Evolutionary conservation across 2,888 invertebrate genomes (phyloP).

Genomic region (Lymantria dispar): DNA sequence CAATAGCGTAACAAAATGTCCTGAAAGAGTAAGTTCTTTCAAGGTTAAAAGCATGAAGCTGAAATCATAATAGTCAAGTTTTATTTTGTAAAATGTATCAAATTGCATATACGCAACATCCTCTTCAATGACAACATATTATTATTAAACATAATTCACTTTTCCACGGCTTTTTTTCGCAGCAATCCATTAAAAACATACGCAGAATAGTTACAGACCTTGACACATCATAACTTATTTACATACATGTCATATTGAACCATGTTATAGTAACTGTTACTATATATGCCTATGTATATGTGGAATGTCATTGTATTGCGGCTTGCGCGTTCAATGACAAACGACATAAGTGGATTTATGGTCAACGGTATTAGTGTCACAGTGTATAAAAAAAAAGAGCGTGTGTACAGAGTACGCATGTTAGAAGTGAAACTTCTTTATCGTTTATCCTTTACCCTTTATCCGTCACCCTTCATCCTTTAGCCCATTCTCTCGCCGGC

Average conservation of each 20-base stretch:
- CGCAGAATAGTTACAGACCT: constrained; percentile 22
- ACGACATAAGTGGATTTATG: constrained; percentile 31
- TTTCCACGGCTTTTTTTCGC: neutral
- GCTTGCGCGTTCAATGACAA: constrained; percentile 24
- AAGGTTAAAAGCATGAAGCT: too few species aligned
- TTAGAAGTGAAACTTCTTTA: too few species aligned
- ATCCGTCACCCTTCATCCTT: too few species aligned
- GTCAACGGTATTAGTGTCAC: constrained; percentile 8
- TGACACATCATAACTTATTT: constrained; percentile 17
- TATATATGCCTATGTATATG: neutral
- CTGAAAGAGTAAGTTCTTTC: too few species aligned
- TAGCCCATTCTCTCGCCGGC: too few species aligned
- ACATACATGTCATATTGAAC: neutral
- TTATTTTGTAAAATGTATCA: too few species aligned
- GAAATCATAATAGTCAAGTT: too few species aligned
- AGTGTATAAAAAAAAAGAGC: constrained; percentile 12
- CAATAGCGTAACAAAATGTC: too few species aligned
- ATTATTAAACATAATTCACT: neutral
- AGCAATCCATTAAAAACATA: neutral
- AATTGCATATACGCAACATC: too few species aligned
- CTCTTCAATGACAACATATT: neutral
- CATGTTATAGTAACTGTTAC: neutral
- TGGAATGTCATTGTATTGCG: constrained; percentile 23
- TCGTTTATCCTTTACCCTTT: too few species aligned
- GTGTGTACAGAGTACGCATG: too few species aligned